Conservation (phyloP, 2,797 vertebrate species). For the Perodicticus potto region DNA sequence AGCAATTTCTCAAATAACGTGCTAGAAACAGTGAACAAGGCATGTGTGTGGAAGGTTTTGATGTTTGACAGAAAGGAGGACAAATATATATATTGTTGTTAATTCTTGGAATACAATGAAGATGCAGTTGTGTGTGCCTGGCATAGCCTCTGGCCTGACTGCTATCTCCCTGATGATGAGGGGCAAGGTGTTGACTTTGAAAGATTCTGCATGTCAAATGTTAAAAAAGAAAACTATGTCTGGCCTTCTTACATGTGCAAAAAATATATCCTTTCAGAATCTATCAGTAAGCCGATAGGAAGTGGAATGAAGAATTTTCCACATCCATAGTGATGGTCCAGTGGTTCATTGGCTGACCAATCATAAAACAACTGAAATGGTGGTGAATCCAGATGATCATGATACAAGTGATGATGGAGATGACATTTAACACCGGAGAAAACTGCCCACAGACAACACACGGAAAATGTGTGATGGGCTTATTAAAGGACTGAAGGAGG, state of each 20-base stretch:
- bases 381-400: neutral
- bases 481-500: neutral
- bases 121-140: neutral
- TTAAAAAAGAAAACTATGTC: neutral
- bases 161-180: neutral
- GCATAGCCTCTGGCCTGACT: neutral
- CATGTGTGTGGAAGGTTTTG: neutral
- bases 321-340: neutral
- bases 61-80: neutral
- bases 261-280: neutral
- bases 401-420: neutral
- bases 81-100: neutral
- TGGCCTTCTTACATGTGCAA: neutral
- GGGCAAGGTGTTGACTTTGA: neutral
- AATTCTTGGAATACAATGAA: neutral
- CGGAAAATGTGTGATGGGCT: neutral
- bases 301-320: neutral
- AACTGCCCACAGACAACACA: neutral
- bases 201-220: neutral
- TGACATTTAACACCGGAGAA: neutral
- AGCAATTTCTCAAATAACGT: neutral
- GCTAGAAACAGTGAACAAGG: neutral
- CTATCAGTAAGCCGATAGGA: neutral
- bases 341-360: neutral
- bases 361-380: neutral